Base-by-base conservation (phyloP, 1,140 invertebrate genomes). In the Zaprionus ornatus region DNA sequence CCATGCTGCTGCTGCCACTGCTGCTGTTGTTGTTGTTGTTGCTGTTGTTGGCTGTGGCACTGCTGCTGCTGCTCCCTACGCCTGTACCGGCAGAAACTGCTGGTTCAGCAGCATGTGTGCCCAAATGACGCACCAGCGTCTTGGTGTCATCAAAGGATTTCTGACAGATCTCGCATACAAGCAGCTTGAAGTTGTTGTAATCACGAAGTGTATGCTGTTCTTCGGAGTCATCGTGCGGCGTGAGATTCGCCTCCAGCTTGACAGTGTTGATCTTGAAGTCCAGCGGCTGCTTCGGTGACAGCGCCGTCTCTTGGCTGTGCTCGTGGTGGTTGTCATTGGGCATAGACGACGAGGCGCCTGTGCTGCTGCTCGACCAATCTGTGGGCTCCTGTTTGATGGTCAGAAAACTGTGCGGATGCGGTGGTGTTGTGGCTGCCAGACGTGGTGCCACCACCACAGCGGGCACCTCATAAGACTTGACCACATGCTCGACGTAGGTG, bases 91-190 rank as follows among this genome's bases (percentile, higher is more conserved):
- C 57, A 21, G 56, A 27, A 3, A 59, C 3, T 17, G 57, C 17
- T 12, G 80, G 73, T 94, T 32, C 95, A 93, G 68, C 59, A 7
- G 82, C 79, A 88, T 96, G 96, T 5, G 95, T 95, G 92, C 97
- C 96, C 91, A 97, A 95, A 91, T 97, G 96, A 64, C 95, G 94
- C 40, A 97, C 96, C 95, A 96, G 96, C 72, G 96, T 95, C 13
- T 95, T 96, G 62, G 96, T 96, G 82, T 96, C 94, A 60, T 95
- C 96, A 91, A 97, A 97, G 15, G 96, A 96, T 94, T 97, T 96
- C 90, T 96, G 96, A 90, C 96, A 97, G 87, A 97, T 94, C 92
- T 97, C 96, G 90, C 96, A 97, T 4, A 96, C 96, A 61, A 97
- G 92, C 40, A 96, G 95, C 21, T 90, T 90, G 17, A 90, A 90